Evolutionary conservation across 2,888 invertebrate species (phyloP), one percentile per base, ranked within the genome.

Genomic region (Torymus texanus): DNA sequence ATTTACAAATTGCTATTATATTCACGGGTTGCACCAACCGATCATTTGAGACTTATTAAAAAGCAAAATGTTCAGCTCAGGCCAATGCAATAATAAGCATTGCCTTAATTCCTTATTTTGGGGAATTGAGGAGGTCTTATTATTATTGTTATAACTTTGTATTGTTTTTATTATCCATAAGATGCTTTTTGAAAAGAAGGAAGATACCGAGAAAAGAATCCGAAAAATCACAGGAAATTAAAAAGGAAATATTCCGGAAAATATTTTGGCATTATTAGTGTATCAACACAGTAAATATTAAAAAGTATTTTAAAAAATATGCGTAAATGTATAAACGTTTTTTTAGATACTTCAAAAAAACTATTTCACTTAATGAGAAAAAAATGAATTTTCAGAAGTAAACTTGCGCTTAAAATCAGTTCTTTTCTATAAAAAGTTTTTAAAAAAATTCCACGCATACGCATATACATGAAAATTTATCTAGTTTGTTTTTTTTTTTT

Each of bases 1-100:
- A 88, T 89, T 82, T 88, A 89, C 88, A 89, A 87, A 86, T 87
- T 86, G 83, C 86, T 88, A 87, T 85, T 82, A 83, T 82, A 79
- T 82, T 82, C 81, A 81, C 85, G 85, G 85, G 84, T 84, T 85
- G 86, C 85, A 87, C 85, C 87, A 84, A 86, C 84, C 80, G 75
- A 83, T 77, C 56, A 72, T 75, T 76, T 50, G 24, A 72, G 50
- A 63, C 58, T 68, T 80, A 29, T 70, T 41, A 11, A 80, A 72
- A 71, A 65, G 14, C 50, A 65, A 62, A 78, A 68, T 63, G 67
- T 63, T 53, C 1, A 53, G 21, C 51, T 53, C 14, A 3, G 56
- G 14, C 29, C 14, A 61, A 67, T 61, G 50, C 21, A n/a, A 13
- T 53, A 56, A 50, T n/a, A 62, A 63, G 55, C 16, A 56, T 71